Evolutionary conservation across 2,797 vertebrate species (phyloP), one percentile per base, ranked within the genome.

Genomic region (Cirrhinus molitorella): DNA sequence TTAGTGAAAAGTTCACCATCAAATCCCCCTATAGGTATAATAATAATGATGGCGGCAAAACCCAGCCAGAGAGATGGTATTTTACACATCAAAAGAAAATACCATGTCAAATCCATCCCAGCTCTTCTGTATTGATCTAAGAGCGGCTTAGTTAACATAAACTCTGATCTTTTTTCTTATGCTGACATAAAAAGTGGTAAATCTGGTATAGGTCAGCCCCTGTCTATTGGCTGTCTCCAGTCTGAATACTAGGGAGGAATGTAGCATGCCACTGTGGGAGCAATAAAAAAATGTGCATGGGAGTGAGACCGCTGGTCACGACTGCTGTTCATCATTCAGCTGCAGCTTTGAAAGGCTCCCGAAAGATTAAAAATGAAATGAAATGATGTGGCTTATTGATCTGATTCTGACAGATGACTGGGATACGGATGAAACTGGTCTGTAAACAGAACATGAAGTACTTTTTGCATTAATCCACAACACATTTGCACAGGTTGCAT

Each of bases 241-340:
- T 45, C 57, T 53, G 37, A 79, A 72, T 31, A 25, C 37, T 77
- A 25, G 47, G 53, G 70, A 88, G 71, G 79, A 85, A 72, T 88
- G 71, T 86, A 47, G 53, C 83, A 83, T 14, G 55, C 76, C 66
- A 77, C 63, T 63, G 81, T 86, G 81, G 76, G 76, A 88, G 70
- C 47, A 80, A 75, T 77, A 45, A 40, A 77, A 57, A 83, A 80
- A 81, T 85, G 76, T 77, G 66, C 87, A 37, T 63, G 71, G 37
- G 34, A 63, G 55, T 83, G 59, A 40, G 47, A 83, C 21, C 7
- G 47, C 59, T 19, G 28, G 49, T 65, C 71, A 79, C 23, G 61
- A 45, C 77, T 55, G 78, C 67, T 73, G 76, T 63, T n/a, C 53
- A 67, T 53, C 65, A 49, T 45, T 80, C 79, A 40, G 45, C 49